phyloP scores from a whole-genome alignment of 2,113 vertebrate species.

The Rhinoderma darwinii region DNA sequence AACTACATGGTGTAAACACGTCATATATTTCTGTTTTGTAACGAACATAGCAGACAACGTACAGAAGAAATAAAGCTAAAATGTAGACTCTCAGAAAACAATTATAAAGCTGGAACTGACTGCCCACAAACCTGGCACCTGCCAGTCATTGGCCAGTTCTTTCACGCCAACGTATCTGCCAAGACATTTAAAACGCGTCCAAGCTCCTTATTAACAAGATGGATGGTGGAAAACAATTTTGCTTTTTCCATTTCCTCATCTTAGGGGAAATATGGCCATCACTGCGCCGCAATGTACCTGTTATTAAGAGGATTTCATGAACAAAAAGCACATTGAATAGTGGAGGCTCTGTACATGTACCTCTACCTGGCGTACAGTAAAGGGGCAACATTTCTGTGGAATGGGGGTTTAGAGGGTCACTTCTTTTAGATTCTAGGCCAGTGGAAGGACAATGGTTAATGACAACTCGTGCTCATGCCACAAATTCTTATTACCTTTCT shows the following conservation, averaged over 20 bases:
- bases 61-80: neutral
- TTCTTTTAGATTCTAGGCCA: no score
- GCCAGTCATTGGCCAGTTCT: neutral
- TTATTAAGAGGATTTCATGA: neutral
- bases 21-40: no score
- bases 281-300: neutral
- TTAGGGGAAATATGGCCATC: neutral
- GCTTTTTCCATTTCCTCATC: neutral
- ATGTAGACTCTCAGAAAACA: neutral
- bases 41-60: no score
- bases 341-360: neutral
- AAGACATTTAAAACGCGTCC: slow-evolving; percentile 24
- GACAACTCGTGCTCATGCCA: no score
- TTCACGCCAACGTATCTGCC: neutral
- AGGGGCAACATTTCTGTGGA: no score
- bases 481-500: no score
- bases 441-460: no score
- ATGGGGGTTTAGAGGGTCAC: no score
- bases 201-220: slow-evolving; percentile 35
- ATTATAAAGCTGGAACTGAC: slow-evolving; percentile 4
- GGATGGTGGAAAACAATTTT: neutral
- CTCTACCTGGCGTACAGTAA: no score
- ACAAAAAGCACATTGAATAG: neutral
- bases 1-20: no score
- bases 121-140: neutral